Evolutionary conservation across 2,797 vertebrate genomes (phyloP).

Genomic region (Channa striata): DNA sequence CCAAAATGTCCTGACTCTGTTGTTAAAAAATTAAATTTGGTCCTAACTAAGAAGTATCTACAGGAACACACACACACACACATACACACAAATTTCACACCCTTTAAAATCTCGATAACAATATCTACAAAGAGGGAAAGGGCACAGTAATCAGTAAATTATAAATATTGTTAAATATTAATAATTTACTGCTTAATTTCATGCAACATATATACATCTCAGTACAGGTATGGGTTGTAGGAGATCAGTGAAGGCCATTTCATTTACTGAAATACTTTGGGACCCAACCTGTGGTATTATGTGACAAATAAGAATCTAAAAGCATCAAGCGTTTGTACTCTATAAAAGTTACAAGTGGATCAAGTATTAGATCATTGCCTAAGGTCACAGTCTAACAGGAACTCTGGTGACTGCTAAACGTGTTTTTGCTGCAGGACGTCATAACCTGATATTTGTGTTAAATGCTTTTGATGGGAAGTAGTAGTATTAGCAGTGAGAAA

Average conservation of each 20-base stretch:
- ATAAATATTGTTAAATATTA: too few relatives aligned
- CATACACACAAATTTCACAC: too few relatives aligned
- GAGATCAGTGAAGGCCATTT: neutral
- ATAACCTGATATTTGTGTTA: neutral
- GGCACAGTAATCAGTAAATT: too few relatives aligned
- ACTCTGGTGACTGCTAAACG: neutral
- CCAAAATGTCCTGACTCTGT: too few relatives aligned
- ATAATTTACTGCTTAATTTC: too few relatives aligned
- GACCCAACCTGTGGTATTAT: too few relatives aligned
- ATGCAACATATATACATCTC: constrained; percentile 2
- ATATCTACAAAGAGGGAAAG: constrained; percentile 27
- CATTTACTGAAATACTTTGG: constrained; percentile 4
- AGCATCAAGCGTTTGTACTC: too few relatives aligned
- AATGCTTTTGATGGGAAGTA: too few relatives aligned
- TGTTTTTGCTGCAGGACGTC: neutral
- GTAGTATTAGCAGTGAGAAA: neutral
- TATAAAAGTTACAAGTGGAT: neutral
- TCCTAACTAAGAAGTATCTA: too few relatives aligned
- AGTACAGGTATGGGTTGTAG: constrained; percentile 4
- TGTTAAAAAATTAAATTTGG: too few relatives aligned
- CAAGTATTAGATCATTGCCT: neutral
- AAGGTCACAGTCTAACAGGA: neutral
- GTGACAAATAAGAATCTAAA: too few relatives aligned
- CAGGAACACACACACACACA: too few relatives aligned
- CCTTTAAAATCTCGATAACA: constrained; percentile 37